Evolutionary conservation across 2,888 invertebrate genomes (phyloP), one percentile per base, ranked within the genome.

Genomic region (Opisthograptis luteolata): DNA sequence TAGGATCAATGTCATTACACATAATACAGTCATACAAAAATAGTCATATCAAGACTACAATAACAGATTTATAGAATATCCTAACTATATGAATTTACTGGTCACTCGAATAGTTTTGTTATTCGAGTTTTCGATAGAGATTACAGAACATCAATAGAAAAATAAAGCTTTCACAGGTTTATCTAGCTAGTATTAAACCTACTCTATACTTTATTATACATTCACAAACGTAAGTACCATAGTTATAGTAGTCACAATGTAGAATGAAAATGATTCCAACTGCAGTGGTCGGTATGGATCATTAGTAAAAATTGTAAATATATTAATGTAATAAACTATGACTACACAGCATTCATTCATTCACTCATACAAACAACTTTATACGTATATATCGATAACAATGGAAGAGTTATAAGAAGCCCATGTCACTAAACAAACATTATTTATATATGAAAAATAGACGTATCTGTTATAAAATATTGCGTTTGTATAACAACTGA

Each of bases 361-460:
- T 34, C 32, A 20, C 32, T 73, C 78, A 74, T 70, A 66, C 74
- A 68, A 70, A 67, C 78, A 67, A 62, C 60, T 13, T 27, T 35
- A 20, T 72, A 64, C 72, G 63, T 76, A 75, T 67, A 63, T 71
- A 72, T 75, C 70, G 79, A 78, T 75, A 86, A 85, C 77, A 84
- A 82, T 87, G 87, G 87, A 88, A 88, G 87, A 85, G 66, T 79
- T 73, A 62, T 80, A 68, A 83, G 86, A 86, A 87, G 83, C 81
- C 84, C 73, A 69, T 69, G 73, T 76, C 49, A 55, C 61, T 66
- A 71, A 69, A 77, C 50, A 69, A n/a, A n/a, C n/a, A n/a, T n/a
- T n/a, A n/a, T n/a, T n/a, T n/a, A 70, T 66, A 58, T 66, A 70
- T 64, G 62, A 69, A 75, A 74, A 75, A 69, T 73, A 71, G 64